Evolutionary conservation across 2,888 invertebrate species (phyloP).

Genomic region (Unio delphinus): DNA sequence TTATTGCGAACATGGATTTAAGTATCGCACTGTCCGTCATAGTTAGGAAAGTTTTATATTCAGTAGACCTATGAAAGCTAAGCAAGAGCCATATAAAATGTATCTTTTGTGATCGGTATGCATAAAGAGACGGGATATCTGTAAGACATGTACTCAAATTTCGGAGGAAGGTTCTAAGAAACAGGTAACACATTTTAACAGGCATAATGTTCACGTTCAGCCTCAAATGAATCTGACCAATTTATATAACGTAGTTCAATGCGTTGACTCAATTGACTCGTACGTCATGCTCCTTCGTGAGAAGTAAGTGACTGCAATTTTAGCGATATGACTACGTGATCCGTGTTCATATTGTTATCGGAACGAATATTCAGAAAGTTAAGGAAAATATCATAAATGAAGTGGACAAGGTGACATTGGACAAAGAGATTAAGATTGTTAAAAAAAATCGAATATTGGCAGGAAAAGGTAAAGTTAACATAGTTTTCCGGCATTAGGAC

Average conservation of each 20-base stretch:
- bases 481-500: background rate
- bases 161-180: conserved; percentile 8
- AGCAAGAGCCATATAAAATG: conserved; percentile 6
- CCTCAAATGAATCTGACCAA: conserved; percentile 16
- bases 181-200: conserved; percentile 6
- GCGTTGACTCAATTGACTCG: conserved; percentile 3
- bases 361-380: conserved; percentile 7
- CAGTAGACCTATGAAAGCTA: conserved; percentile 18
- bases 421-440: conserved; percentile 17
- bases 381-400: conserved; percentile 12
- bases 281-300: conserved; percentile 10
- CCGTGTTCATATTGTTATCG: conserved; percentile 14
- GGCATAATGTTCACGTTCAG: conserved; percentile 9
- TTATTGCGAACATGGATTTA: background rate
- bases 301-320: conserved; percentile 9
- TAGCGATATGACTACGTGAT: conserved; percentile 1
- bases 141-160: conserved; percentile 6
- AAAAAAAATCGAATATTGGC: conserved; percentile 10
- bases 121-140: conserved; percentile 7
- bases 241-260: conserved; percentile 14
- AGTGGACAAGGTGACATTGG: conserved; percentile 10
- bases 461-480: conserved; percentile 12
- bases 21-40: background rate
- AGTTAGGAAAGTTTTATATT: conserved; percentile 3
- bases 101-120: conserved; percentile 18